Conservation (phyloP, 2,888 invertebrate species). For the Eremobia ochroleuca region DNA sequence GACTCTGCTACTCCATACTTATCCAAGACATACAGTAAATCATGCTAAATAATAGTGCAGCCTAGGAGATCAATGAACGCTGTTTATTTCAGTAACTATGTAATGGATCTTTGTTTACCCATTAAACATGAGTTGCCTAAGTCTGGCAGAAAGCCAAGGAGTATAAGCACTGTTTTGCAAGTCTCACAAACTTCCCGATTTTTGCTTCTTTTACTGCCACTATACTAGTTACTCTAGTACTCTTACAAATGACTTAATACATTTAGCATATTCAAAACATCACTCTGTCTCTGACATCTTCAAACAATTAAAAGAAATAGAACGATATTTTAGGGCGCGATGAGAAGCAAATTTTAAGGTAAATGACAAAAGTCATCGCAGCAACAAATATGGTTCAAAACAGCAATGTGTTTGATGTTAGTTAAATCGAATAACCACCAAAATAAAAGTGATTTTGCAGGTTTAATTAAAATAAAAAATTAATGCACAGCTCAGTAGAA, state of each 20-base stretch:
- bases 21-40: slow-evolving; percentile 47
- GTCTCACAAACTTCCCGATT: slow-evolving; percentile 62
- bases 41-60: slow-evolving; percentile 61
- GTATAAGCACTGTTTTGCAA: slow-evolving; percentile 70
- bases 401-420: no score
- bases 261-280: background rate
- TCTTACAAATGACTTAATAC: background rate
- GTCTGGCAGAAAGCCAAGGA: slow-evolving; percentile 75
- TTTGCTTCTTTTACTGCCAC: slow-evolving; percentile 45
- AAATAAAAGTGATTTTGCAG: background rate
- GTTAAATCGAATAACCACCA: background rate
- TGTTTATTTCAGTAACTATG: slow-evolving; percentile 78
- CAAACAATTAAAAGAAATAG: background rate
- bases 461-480: background rate
- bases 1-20: slow-evolving; percentile 19
- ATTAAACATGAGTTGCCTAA: slow-evolving; percentile 73
- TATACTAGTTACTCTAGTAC: slow-evolving; percentile 15
- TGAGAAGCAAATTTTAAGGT: background rate
- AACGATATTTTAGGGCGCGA: background rate
- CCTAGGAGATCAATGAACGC: slow-evolving; percentile 75
- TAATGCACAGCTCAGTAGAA: background rate
- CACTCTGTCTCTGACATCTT: background rate
- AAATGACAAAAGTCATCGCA: background rate
- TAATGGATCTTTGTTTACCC: slow-evolving; percentile 79
- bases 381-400: background rate